Evolutionary conservation across 2,797 vertebrate genomes (phyloP), one percentile per base, ranked within the genome.

Genomic region (Pyrocephalus nanus): DNA sequence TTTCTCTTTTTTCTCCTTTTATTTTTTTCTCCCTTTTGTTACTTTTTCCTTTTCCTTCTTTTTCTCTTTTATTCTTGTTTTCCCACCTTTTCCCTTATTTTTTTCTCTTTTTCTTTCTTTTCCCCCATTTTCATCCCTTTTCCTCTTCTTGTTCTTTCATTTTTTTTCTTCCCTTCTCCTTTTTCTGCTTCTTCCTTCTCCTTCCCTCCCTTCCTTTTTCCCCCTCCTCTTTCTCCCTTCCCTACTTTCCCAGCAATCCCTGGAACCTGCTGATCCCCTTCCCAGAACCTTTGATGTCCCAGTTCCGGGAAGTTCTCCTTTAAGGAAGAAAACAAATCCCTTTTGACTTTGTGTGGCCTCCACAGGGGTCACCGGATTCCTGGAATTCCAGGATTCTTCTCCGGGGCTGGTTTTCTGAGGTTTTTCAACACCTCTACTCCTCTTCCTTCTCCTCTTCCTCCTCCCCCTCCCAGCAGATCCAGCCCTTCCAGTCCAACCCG

Each of bases 161-260:
- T 23, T 27, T 34, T 58, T 36, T 12, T 15, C 20, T 17, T 9
- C 23, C 9, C 25, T 27, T 15, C 9, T 58, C n/a, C 29, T 55
- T 55, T 48, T 55, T 8, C 38, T 21, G 4, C 14, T 36, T 26
- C 9, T 80, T 22, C 23, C 11, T 36, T 12, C 53, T 40, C 7
- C 23, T 15, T 25, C 25, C 15, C 14, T 6, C 8, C 18, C 7
- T 40, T 27, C 15, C 53, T 20, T 30, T 22, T n/a, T 29, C 34
- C 43, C 34, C 15, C 15, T 26, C 7, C 57, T 16, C 27, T 51
- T 66, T 57, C 34, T 23, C 27, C n/a, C 17, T 4, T 27, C 29
- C 43, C 5, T 15, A 1, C 27, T 75, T 36, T 76, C 47, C 64
- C 6, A 1, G 11, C 2, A 1, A 8, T 40, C 40, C 3, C 3